Percentiles rank a stretch among this genome's conserved stretches.
Evolutionary conservation across 2,797 vertebrate species (phyloP).

Genomic region (Sebastolobus alascanus): DNA sequence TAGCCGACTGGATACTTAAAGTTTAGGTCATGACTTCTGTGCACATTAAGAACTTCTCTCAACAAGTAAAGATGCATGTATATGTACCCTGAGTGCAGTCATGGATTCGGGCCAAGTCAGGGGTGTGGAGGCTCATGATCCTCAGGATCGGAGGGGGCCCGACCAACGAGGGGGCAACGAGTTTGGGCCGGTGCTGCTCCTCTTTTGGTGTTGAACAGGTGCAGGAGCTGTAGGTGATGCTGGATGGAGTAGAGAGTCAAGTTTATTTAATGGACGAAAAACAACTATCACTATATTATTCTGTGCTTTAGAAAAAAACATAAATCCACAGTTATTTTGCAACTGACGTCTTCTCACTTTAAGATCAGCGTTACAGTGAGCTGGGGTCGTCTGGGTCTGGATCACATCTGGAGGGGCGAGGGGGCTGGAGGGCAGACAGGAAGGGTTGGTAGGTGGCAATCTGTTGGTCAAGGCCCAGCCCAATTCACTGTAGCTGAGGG

Average conservation of each 20-base stretch:
- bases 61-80: background rate
- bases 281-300: background rate
- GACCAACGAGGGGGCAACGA: background rate
- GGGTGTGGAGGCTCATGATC: slow-evolving; percentile 24
- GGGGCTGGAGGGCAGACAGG: background rate
- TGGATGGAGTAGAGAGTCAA: slow-evolving; percentile 1
- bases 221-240: background rate
- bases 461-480: background rate
- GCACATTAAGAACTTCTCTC: background rate
- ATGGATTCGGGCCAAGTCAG: slow-evolving; percentile 35
- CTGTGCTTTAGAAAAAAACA: background rate
- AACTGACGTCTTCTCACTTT: slow-evolving; percentile 34
- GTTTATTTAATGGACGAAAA: background rate
- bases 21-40: background rate
- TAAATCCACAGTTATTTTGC: background rate
- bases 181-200: background rate
- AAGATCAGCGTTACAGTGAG: background rate
- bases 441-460: background rate
- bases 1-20: background rate
- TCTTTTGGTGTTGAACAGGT: background rate
- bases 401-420: slow-evolving; percentile 32
- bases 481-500: background rate
- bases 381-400: slow-evolving; percentile 5
- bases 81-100: slow-evolving; percentile 60
- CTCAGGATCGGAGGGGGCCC: background rate